A percentile compares a stretch with the other conserved stretches of the same genome.
Evolutionary conservation across 2,888 invertebrate species (phyloP).

Genomic region (Baccha elongata): DNA sequence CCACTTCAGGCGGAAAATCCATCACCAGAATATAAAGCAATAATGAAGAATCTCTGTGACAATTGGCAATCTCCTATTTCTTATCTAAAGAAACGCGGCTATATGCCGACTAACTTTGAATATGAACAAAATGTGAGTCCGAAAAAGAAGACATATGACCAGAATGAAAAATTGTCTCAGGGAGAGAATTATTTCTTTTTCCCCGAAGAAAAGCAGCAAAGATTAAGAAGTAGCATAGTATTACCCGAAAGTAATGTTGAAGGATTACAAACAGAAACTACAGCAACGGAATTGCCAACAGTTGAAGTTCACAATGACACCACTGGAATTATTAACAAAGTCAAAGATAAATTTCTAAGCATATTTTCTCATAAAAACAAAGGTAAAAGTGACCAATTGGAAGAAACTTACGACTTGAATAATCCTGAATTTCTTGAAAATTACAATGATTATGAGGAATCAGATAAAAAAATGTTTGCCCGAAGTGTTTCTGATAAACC

Average conservation of each 20-base stretch:
- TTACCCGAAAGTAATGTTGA: no score
- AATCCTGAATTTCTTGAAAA: slow-evolving; percentile 12
- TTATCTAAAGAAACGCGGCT: slow-evolving; percentile 53
- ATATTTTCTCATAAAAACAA: slow-evolving; percentile 66
- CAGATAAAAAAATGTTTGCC: slow-evolving; percentile 20
- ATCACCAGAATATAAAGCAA: slow-evolving; percentile 31
- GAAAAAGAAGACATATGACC: not conserved
- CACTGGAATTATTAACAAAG: slow-evolving; percentile 61
- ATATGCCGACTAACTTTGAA: slow-evolving; percentile 31
- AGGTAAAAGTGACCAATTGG: not conserved
- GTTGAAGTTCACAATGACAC: slow-evolving; percentile 38
- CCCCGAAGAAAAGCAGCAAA: slow-evolving; percentile 48
- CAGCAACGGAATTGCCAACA: not conserved
- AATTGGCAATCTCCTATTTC: slow-evolving; percentile 58
- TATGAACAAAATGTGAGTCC: not conserved
- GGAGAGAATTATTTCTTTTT: slow-evolving; percentile 58
- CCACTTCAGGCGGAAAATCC: slow-evolving; percentile 33
- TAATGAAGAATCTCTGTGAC: slow-evolving; percentile 38
- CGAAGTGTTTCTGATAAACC: slow-evolving; percentile 42
- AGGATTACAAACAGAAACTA: not conserved
- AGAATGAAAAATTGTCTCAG: not conserved
- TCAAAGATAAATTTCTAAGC: slow-evolving; percentile 73
- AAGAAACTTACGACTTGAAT: not conserved
- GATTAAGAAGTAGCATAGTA: slow-evolving; percentile 41
- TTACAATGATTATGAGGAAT: slow-evolving; percentile 35